Evolutionary conservation across 1,140 invertebrate species (phyloP).

Genomic region (Semibalanus balanoides): DNA sequence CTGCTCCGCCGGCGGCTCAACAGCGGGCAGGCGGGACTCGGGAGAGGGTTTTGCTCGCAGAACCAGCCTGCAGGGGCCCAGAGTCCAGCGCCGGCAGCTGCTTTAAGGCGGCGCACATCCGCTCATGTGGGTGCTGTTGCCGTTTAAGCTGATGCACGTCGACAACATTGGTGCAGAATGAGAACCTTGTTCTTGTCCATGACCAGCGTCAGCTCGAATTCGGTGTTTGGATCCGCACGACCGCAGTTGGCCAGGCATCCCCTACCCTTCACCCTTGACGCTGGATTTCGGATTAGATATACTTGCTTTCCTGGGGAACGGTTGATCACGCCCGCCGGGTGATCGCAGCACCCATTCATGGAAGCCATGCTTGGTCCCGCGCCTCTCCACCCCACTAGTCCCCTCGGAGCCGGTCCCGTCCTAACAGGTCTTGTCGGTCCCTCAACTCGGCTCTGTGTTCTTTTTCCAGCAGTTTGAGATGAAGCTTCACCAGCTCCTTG

Average conservation of each 20-base stretch:
- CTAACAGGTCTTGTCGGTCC: background rate
- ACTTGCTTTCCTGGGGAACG: background rate
- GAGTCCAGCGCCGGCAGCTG: background rate
- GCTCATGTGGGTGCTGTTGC: too few relatives aligned
- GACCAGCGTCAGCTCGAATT: background rate
- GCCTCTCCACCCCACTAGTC: background rate
- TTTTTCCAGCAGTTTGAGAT: background rate
- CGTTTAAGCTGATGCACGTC: too few relatives aligned
- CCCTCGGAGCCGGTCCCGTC: background rate
- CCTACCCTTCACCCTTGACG: background rate
- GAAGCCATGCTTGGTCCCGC: too few relatives aligned
- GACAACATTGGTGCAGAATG: too few relatives aligned
- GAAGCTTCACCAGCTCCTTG: background rate
- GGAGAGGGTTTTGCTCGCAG: background rate
- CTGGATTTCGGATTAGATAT: background rate
- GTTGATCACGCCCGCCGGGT: too few relatives aligned
- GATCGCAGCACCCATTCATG: background rate
- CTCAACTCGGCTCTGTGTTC: background rate
- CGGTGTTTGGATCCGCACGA: background rate
- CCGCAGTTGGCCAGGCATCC: background rate
- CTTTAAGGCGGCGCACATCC: background rate
- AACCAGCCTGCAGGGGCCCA: background rate
- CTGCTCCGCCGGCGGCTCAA: constrained; percentile 4
- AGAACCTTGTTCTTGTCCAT: background rate
- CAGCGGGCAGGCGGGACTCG: background rate